Evolutionary conservation across 1,140 invertebrate genomes (phyloP).

Genomic region (Myzus persicae): DNA sequence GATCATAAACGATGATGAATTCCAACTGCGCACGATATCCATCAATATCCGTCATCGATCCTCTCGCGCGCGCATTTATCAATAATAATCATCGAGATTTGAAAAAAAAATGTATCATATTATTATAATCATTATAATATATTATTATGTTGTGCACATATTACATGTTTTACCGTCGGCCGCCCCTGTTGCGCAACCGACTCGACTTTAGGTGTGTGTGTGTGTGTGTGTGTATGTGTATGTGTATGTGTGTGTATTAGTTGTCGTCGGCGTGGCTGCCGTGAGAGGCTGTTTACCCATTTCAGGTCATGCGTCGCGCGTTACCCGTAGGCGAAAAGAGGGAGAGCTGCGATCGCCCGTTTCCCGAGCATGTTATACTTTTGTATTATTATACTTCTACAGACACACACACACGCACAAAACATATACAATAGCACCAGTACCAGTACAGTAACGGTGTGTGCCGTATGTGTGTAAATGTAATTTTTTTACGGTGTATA

Average conservation of each 20-base stretch:
- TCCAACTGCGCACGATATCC: neutral
- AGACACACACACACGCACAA: neutral
- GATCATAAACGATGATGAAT: neutral
- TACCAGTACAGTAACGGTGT: neutral
- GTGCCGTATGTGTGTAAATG: neutral
- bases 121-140: neutral
- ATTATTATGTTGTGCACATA: neutral
- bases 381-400: neutral
- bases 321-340: constrained; percentile 5
- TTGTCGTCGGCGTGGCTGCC: neutral
- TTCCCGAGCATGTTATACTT: neutral
- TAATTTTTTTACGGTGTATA: neutral
- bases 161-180: neutral
- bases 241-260: neutral
- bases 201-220: neutral
- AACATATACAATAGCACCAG: neutral
- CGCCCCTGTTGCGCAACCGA: constrained; percentile 29
- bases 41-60: constrained; percentile 15
- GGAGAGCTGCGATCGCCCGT: neutral
- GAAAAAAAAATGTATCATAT: neutral
- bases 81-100: neutral
- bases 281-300: constrained; percentile 50
- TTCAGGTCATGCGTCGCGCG: constrained; percentile 28
- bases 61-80: neutral
- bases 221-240: too few species aligned